phyloP scores from a whole-genome alignment of 2,888 invertebrate genomes.

The Oasisia sp. region DNA sequence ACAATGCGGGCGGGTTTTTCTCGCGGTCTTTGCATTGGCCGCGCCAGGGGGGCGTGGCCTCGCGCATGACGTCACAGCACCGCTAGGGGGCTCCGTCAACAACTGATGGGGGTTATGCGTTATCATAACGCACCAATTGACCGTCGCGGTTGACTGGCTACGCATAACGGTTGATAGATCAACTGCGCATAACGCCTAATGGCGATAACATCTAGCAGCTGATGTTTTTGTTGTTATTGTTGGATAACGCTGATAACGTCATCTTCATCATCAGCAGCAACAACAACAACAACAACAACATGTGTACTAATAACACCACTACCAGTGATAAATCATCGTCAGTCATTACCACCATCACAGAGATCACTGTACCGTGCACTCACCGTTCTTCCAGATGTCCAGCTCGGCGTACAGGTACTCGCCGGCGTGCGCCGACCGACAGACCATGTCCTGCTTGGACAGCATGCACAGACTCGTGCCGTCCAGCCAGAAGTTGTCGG shows the following conservation, averaged over 20 bases:
- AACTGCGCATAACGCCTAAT: no score
- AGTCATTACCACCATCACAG: background rate
- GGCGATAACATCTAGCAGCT: background rate
- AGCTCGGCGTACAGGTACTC: slow-evolving; percentile 86
- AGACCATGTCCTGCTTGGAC: slow-evolving; percentile 84
- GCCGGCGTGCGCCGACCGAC: slow-evolving; percentile 44
- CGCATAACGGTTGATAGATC: background rate
- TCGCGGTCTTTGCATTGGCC: background rate
- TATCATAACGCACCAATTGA: background rate
- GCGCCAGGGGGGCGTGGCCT: background rate
- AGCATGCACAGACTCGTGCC: slow-evolving; percentile 73
- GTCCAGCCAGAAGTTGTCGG: slow-evolving; percentile 79
- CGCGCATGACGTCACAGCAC: background rate
- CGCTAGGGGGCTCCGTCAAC: background rate
- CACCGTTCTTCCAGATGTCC: slow-evolving; percentile 88
- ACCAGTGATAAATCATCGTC: background rate
- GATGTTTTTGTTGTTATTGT: no score
- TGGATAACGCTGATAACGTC: no score
- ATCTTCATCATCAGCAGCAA: no score
- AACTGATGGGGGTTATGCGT: background rate
- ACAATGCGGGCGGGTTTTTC: background rate
- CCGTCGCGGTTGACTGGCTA: background rate
- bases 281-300: no score
- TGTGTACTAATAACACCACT: background rate
- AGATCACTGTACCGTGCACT: slow-evolving; percentile 20